Evolutionary conservation across 2,113 vertebrate species (phyloP), one percentile per base, ranked within the genome.

Genomic region (Catharus fuscescens): DNA sequence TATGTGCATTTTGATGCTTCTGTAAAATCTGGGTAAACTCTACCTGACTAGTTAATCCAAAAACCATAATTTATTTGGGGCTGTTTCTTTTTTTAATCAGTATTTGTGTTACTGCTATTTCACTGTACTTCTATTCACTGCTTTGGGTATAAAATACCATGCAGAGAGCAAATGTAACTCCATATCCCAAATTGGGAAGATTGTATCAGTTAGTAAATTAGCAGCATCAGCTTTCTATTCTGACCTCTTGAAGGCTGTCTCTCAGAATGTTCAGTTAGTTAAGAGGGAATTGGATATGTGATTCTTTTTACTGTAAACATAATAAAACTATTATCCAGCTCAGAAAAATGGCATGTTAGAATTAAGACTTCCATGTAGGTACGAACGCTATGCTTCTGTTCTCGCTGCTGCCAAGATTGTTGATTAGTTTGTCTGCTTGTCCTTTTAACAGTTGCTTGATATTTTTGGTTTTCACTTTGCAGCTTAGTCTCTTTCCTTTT

Each of bases 401-500:
- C 52, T 81, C 0, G 0, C 72, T 65, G 45, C 29, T 85, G 38
- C 73, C 53, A 47, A 47, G 87, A 45, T 45, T 36, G 57, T 79
- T n/a, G 14, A 65, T 77, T 1, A 14, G 19, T 80, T 94, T 56
- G 20, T 85, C 44, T 36, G 64, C 50, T 80, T 66, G 26, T 80
- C 50, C 53, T 93, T 31, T 69, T 60, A 89, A 77, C 47, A 53
- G 84, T 92, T 90, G 54, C 44, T 81, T 67, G 74, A 57, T 91
- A 8, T 15, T 90, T 88, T 84, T 90, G 79, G 31, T 66, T 94
- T 66, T 85, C 0, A 3, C 79, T 80, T 83, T 92, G 74, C 78
- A 62, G 78, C 93, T 93, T 29, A 92, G 89, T 88, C 36, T 76
- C 93, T 94, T 92, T 79, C 32, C 18, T 69, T 62, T 85, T 88